These are phyloP conservation scores for Drosophila dives DNA, from an alignment of 2,888 invertebrate genomes.

Conservation along the genomic window DNA sequence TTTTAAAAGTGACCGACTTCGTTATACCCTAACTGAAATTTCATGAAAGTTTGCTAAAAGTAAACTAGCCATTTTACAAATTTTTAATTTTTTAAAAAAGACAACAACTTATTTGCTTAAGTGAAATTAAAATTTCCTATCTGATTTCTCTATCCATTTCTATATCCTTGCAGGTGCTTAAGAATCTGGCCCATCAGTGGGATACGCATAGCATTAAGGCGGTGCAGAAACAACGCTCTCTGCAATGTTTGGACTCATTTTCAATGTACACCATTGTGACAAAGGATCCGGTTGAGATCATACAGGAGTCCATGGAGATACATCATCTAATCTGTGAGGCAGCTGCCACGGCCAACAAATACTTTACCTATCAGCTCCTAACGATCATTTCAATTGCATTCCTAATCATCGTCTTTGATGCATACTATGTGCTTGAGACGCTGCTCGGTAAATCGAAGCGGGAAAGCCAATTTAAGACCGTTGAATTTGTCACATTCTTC, in stretches of 20 bases:
- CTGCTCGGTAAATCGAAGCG: slow-evolving; percentile 83
- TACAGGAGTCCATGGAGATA: slow-evolving; percentile 84
- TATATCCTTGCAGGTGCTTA: slow-evolving; percentile 75
- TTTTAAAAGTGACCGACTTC: not conserved
- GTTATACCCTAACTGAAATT: not conserved
- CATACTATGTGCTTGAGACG: slow-evolving; percentile 84
- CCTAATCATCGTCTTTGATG: slow-evolving; percentile 85
- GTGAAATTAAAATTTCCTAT: too few relatives aligned
- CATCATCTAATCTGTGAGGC: slow-evolving; percentile 84
- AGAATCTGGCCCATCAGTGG: slow-evolving; percentile 83
- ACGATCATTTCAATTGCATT: slow-evolving; percentile 85
- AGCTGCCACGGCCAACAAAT: slow-evolving; percentile 84
- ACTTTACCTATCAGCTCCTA: slow-evolving; percentile 84
- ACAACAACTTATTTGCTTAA: not conserved
- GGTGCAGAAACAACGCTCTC: slow-evolving; percentile 77
- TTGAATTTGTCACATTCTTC: slow-evolving; percentile 84
- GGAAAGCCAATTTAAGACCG: slow-evolving; percentile 83
- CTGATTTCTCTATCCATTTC: not conserved
- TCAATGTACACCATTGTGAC: slow-evolving; percentile 84
- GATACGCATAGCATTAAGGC: slow-evolving; percentile 72
- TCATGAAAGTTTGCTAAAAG: not conserved
- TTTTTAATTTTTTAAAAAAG: not conserved
- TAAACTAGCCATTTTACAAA: too few relatives aligned
- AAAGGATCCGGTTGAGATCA: slow-evolving; percentile 83
- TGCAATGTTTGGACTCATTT: slow-evolving; percentile 83